These are phyloP conservation scores for Antennarius striatus DNA, from an alignment of 2,113 vertebrate genomes.

Conservation along the genomic window DNA sequence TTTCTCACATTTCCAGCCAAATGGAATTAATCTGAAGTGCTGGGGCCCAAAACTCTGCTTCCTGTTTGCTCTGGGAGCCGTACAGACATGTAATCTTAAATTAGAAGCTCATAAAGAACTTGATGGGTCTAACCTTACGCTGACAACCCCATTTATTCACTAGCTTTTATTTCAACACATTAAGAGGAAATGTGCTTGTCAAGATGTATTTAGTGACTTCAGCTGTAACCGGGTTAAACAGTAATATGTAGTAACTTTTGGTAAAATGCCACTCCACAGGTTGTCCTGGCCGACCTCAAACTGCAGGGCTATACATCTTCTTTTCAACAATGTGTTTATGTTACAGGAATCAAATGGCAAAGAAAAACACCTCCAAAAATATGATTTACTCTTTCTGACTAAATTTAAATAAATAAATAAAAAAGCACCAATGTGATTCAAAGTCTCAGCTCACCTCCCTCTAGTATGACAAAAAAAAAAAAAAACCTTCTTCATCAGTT, in stretches of 20 bases:
- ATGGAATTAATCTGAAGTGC: constrained; percentile 23
- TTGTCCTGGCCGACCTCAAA: constrained; percentile 19
- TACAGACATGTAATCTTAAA: constrained; percentile 26
- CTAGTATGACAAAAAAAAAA: constrained; percentile 42
- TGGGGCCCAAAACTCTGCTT: constrained; percentile 24
- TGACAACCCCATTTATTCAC: constrained; percentile 36
- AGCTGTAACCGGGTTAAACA: constrained; percentile 23
- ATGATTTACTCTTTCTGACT: constrained; percentile 26
- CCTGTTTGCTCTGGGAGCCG: constrained; percentile 12
- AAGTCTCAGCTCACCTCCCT: constrained; percentile 48
- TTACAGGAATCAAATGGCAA: constrained; percentile 39
- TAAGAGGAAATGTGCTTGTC: constrained; percentile 54
- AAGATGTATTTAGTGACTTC: constrained; percentile 45
- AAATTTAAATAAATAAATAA: constrained; percentile 8
- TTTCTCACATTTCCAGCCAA: constrained; percentile 50
- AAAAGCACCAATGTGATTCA: constrained; percentile 31
- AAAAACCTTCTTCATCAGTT: constrained; percentile 43
- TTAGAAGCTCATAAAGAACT: constrained; percentile 34
- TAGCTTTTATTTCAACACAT: constrained; percentile 34
- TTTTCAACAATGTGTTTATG: constrained; percentile 20
- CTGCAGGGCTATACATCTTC: constrained; percentile 14
- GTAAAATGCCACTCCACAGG: constrained; percentile 26
- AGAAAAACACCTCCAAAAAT: constrained; percentile 24
- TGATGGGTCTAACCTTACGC: constrained; percentile 28
- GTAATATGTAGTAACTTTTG: constrained; percentile 27